Evolutionary conservation across 2,797 vertebrate species (phyloP).

Genomic region (Borostomias antarcticus): DNA sequence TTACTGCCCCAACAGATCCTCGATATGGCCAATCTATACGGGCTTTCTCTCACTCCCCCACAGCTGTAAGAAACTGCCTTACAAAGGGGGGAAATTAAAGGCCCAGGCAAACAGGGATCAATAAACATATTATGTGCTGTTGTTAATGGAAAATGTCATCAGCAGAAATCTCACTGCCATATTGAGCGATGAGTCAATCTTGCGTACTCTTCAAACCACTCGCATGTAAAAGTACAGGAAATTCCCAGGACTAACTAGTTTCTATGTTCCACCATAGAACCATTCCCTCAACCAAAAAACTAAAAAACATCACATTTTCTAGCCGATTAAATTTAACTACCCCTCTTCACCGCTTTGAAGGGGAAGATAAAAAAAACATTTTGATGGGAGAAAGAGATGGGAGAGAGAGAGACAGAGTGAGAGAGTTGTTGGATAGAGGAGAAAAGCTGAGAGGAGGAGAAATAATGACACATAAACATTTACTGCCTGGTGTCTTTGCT

Average conservation of each 20-base stretch:
- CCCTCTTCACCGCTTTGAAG: conserved; percentile 53
- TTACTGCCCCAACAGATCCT: conserved; percentile 65
- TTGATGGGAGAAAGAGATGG: conserved; percentile 26
- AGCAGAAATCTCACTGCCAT: conserved; percentile 62
- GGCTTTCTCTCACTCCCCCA: conserved; percentile 46
- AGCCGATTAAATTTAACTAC: conserved; percentile 80
- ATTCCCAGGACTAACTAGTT: conserved; percentile 60
- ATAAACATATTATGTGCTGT: conserved; percentile 78
- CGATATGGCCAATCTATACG: conserved; percentile 67
- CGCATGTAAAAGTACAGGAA: conserved; percentile 71
- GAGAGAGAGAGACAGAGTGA: conserved; percentile 24
- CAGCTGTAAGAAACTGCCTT: conserved; percentile 69
- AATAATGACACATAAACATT: conserved; percentile 75
- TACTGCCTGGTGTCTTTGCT: conserved; percentile 58
- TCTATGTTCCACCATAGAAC: conserved; percentile 48
- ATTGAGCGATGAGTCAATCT: conserved; percentile 65
- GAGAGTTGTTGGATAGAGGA: conserved; percentile 40
- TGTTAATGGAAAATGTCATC: conserved; percentile 74
- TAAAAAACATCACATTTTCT: conserved; percentile 74
- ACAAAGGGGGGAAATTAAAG: conserved; percentile 72
- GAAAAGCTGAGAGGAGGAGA: conserved; percentile 57
- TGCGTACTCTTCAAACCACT: conserved; percentile 57
- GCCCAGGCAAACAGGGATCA: conserved; percentile 69
- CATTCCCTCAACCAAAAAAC: conserved; percentile 60
- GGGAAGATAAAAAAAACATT: conserved; percentile 55